Evolutionary conservation across 2,797 vertebrate species (phyloP).

Genomic region (Xerus rutilus): DNA sequence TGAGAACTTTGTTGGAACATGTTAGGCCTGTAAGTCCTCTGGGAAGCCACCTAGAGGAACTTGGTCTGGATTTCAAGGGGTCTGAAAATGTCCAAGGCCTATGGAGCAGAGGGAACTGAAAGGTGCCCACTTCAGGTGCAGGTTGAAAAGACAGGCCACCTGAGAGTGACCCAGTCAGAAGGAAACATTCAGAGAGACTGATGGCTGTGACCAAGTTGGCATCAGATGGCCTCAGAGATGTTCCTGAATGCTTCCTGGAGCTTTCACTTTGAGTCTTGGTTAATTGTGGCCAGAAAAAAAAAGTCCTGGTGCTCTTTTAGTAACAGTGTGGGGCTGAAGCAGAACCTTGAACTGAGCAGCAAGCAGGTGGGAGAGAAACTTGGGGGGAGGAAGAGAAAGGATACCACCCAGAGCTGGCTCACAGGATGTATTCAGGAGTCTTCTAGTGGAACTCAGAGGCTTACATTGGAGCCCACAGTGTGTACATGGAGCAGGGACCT

Average conservation of each 20-base stretch:
- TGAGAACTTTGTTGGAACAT: background rate
- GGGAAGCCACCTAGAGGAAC: background rate
- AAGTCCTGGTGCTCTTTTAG: background rate
- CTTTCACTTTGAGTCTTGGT: background rate
- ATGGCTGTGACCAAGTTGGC: background rate
- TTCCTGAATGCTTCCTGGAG: background rate
- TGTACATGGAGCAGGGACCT: background rate
- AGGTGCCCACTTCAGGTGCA: background rate
- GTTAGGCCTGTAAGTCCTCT: background rate
- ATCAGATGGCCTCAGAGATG: background rate
- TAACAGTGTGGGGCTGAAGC: background rate
- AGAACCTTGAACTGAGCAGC: background rate
- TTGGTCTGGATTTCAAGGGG: background rate
- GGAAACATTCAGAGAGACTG: background rate
- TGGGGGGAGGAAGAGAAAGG: background rate
- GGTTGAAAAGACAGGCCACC: background rate
- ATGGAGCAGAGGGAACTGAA: background rate
- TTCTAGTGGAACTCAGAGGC: background rate
- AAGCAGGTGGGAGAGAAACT: background rate
- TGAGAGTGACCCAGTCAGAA: background rate
- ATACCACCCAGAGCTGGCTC: too few species aligned
- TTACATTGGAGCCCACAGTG: background rate
- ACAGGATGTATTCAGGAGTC: background rate
- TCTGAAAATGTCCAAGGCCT: background rate
- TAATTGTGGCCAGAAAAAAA: background rate